Evolutionary conservation across 2,888 invertebrate genomes (phyloP).

Genomic region (Tetragonisca angustula): DNA sequence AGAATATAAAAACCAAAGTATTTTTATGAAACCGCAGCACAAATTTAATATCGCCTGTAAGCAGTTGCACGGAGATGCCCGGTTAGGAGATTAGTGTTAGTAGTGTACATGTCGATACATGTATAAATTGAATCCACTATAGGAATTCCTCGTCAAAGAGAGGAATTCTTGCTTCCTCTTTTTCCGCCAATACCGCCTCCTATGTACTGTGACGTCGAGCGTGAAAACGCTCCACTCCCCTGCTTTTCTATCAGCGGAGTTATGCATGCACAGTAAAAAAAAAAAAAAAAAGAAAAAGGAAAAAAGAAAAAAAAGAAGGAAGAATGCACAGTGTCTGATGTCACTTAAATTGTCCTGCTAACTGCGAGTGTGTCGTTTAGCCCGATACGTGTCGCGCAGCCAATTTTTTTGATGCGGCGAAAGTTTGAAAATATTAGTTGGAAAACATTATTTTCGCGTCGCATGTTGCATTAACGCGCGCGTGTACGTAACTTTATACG

Average conservation of each 20-base stretch:
- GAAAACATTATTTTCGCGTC: background rate
- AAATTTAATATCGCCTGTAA: constrained; percentile 55
- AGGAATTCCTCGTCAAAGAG: constrained; percentile 75
- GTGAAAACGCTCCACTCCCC: constrained; percentile 69
- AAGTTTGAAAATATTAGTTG: background rate
- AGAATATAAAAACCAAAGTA: constrained; percentile 37
- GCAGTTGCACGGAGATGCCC: constrained; percentile 36
- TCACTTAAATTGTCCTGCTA: constrained; percentile 27
- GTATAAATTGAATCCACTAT: constrained; percentile 62
- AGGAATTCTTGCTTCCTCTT: constrained; percentile 67
- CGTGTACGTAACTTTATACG: no score
- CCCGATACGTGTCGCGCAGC: background rate
- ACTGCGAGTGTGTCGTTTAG: constrained; percentile 20
- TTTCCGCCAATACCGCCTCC: constrained; percentile 53
- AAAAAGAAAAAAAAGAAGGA: background rate
- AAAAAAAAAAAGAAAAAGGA: no score
- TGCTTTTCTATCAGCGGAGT: constrained; percentile 61
- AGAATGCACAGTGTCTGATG: constrained; percentile 45
- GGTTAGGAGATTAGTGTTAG: constrained; percentile 40
- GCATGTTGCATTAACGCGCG: no score
- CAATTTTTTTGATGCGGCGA: background rate
- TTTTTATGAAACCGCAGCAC: constrained; percentile 53
- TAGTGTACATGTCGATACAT: constrained; percentile 45
- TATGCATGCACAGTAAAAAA: constrained; percentile 56
- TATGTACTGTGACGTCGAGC: constrained; percentile 67